Base-by-base conservation (phyloP, 2,888 invertebrate genomes). In the Drosophila prostipennis region DNA sequence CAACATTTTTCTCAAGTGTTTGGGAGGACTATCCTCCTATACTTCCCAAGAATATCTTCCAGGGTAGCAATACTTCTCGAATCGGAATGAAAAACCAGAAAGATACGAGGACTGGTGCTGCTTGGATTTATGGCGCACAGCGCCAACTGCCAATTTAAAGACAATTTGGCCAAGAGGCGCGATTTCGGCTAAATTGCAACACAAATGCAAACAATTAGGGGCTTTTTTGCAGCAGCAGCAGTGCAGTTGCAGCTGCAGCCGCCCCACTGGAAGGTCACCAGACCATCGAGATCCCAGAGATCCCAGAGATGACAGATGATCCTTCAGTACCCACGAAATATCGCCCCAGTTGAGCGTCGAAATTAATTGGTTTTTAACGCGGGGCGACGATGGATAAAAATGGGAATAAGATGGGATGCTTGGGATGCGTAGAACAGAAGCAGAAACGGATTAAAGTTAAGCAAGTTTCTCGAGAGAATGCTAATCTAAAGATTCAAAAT, bases 61-160 rank as follows among this genome's bases (percentile, higher is more conserved):
- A 58, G 8, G 57, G 53, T 53, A 57, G n/a, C 52, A 51, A 29
- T 29, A 14, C 45, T 14, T 10, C 45, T 29, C 45, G 8, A 14
- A 37, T 39, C 8, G 14, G 32, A 2, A 26, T 48, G 16, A 51
- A 29, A n/a, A 54, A 39, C 19, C 37, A 37, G 37, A 14, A 39
- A 36, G n/a, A 52, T 36, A 37, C 29, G 57, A 19, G 46, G 45
- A 46, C 43, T 72, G 77, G 68, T 76, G 72, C 72, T 71, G 73
- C 51, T 74, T 76, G 80, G 76, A 79, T 80, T 79, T 79, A 81
- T 80, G 74, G 70, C 71, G 56, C 84, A 70, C 74, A 72, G 78
- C 74, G 77, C 85, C 80, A 89, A 90, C 89, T 86, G 81, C 80
- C 90, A 90, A 90, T 90, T 90, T 90, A 90, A 90, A 90, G 78